These are phyloP conservation scores for Stegastes partitus DNA, from an alignment of 2,113 vertebrate species.

Conservation along the genomic window DNA sequence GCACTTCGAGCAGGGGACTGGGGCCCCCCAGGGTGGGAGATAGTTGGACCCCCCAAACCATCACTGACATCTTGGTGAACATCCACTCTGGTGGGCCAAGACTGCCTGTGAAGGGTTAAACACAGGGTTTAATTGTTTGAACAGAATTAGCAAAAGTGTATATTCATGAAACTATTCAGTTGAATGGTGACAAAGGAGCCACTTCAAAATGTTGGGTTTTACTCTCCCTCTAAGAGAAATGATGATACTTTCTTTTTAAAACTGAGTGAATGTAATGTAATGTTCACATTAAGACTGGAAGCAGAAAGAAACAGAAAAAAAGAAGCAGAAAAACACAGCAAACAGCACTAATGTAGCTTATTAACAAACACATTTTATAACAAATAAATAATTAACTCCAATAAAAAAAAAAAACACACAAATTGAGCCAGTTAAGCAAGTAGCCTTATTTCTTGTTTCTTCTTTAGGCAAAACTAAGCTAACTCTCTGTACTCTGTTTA, in stretches of 20 bases:
- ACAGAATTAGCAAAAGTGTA: not conserved
- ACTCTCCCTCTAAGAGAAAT: not conserved
- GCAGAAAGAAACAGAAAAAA: too few relatives aligned
- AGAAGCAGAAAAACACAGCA: too few relatives aligned
- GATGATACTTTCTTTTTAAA: too few relatives aligned
- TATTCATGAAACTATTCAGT: not conserved
- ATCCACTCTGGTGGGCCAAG: constrained; percentile 97
- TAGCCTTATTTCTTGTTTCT: not conserved
- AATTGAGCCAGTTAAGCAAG: not conserved
- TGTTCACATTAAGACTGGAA: too few relatives aligned
- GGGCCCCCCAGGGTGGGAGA: constrained; percentile 91
- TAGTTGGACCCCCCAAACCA: constrained; percentile 91
- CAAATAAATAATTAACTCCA: not conserved
- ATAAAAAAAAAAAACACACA: not conserved
- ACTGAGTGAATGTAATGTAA: too few relatives aligned
- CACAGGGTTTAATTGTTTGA: not conserved
- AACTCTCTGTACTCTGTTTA: not conserved
- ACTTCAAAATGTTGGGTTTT: not conserved
- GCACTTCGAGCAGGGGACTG: constrained; percentile 93
- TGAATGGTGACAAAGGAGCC: not conserved
- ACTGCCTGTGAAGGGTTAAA: constrained; percentile 87
- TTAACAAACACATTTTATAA: too few relatives aligned
- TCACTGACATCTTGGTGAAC: constrained; percentile 96
- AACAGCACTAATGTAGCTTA: too few relatives aligned
- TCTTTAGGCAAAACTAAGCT: not conserved